Evolutionary conservation across 2,888 invertebrate genomes (phyloP).

Genomic region (Ichneumon xanthorius): DNA sequence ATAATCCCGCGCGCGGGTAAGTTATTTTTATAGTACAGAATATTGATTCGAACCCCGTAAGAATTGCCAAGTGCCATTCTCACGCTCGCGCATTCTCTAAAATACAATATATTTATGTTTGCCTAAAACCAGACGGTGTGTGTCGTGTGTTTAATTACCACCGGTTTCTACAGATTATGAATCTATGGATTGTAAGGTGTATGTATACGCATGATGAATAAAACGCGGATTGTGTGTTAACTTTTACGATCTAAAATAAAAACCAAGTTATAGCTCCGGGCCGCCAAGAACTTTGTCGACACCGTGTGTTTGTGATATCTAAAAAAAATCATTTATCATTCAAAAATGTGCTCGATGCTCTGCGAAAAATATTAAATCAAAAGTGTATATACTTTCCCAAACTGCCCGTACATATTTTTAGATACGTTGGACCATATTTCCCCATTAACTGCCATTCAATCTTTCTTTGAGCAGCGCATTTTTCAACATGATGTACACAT

Average conservation of each 20-base stretch:
- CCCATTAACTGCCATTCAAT: slow-evolving; percentile 55
- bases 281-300: slow-evolving; percentile 57
- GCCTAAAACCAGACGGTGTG: slow-evolving; percentile 41
- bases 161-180: slow-evolving; percentile 51
- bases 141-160: slow-evolving; percentile 9
- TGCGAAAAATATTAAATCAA: slow-evolving; percentile 69
- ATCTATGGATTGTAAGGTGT: slow-evolving; percentile 56
- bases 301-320: slow-evolving; percentile 46
- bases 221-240: slow-evolving; percentile 34
- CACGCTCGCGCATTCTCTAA: slow-evolving; percentile 45
- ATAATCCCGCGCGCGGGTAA: slow-evolving; percentile 24
- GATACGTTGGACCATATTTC: slow-evolving; percentile 53
- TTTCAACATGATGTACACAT: slow-evolving; percentile 70
- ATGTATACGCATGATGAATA: slow-evolving; percentile 58
- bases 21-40: slow-evolving; percentile 48
- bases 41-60: slow-evolving; percentile 37
- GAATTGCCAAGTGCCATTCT: slow-evolving; percentile 45
- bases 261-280: slow-evolving; percentile 27
- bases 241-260: slow-evolving; percentile 36
- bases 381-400: slow-evolving; percentile 67
- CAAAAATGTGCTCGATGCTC: slow-evolving; percentile 65
- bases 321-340: slow-evolving; percentile 55
- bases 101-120: slow-evolving; percentile 56
- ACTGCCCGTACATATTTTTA: slow-evolving; percentile 67
- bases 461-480: slow-evolving; percentile 68